Evolutionary conservation across 2,797 vertebrate genomes (phyloP), one percentile per base, ranked within the genome.

Genomic region (Myoxocephalus aenaeus): DNA sequence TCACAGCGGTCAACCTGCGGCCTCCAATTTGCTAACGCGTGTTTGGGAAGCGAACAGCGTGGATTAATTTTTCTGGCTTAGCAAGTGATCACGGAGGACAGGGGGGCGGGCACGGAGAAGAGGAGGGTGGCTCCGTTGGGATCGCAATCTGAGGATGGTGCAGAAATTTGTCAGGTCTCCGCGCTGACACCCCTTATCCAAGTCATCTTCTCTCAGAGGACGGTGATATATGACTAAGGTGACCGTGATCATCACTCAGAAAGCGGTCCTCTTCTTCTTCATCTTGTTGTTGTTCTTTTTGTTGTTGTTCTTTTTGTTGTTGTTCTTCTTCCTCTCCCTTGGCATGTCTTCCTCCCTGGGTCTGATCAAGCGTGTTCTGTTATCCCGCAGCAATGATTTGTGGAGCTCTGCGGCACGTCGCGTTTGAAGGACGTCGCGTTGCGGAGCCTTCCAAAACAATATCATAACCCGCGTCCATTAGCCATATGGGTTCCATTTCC

Each of bases 151-250:
- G 70, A 86, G 81, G 72, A 73, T 79, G 87, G 70, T 80, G 86
- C 83, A 87, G 83, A 83, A 76, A 91, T 93, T 75, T 91, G 87
- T 91, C 92, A 92, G 80, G 42, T 71, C 81, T 88, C 86, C 25
- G 51, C 1, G 25, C 80, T 87, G 86, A 90, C 91, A 86, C 69
- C 85, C 85, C 73, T 75, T 83, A 91, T 88, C 90, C 83, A 81
- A 90, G 81, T 90, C 89, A 89, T 92, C 89, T 87, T 77, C 86
- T 81, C 86, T 83, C 62, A 50, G 32, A 73, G 25, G 75, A 78
- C 75, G 79, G 82, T 90, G 91, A 94, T 91, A 83, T 90, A 93
- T 87, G 75, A 86, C 90, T 38, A 93, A 93, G 93, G 92, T 93
- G 92, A 92, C 90, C 74, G 84, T 70, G 42, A 75, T 92, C 91